A percentile compares a stretch with the other conserved stretches of the same genome.
Conservation (phyloP, 2,888 invertebrate genomes). For the Apomyelois bistriatella region DNA sequence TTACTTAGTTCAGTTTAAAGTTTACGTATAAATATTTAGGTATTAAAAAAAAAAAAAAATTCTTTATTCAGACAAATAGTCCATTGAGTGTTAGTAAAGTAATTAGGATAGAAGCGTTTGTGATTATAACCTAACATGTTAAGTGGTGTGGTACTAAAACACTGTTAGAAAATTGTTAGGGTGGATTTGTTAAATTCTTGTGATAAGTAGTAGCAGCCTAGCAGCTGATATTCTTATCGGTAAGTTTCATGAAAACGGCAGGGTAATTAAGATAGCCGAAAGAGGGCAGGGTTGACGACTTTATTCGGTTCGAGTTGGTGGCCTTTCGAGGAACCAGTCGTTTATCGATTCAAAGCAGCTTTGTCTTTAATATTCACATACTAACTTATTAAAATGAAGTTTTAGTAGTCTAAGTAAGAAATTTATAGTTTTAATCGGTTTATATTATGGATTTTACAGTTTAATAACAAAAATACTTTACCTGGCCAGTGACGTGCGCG, state of each 20-base stretch:
- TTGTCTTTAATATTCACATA: no score
- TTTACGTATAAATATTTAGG: no score
- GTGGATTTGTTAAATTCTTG: background rate
- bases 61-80: no score
- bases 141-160: no score
- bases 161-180: no score
- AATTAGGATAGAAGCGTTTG: no score
- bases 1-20: no score
- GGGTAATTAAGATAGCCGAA: slow-evolving; percentile 49
- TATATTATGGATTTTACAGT: slow-evolving; percentile 13
- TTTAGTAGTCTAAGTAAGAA: background rate
- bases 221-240: slow-evolving; percentile 18
- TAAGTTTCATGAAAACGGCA: slow-evolving; percentile 33
- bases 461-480: slow-evolving; percentile 36
- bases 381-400: no score
- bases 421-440: slow-evolving; percentile 2
- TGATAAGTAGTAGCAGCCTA: background rate
- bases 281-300: slow-evolving; percentile 53
- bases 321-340: slow-evolving; percentile 36
- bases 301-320: slow-evolving; percentile 23
- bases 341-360: slow-evolving; percentile 36
- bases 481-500: slow-evolving; percentile 51
- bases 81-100: no score
- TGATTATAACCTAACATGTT: no score
- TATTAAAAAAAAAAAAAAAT: no score